These are phyloP conservation scores for Deilephila porcellus DNA, from an alignment of 2,888 invertebrate genomes.

Conservation along the genomic window DNA sequence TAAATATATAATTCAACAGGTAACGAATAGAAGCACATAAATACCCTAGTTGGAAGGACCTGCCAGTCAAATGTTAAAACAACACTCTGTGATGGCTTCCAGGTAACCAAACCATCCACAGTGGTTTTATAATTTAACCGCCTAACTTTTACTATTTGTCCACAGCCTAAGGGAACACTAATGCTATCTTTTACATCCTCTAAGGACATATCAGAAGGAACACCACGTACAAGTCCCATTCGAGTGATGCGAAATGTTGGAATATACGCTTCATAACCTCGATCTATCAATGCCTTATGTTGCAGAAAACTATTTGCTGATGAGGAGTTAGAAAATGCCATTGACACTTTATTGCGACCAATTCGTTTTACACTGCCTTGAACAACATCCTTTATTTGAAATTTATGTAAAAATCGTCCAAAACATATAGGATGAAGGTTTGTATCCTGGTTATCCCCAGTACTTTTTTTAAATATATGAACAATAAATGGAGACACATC, in stretches of 20 bases:
- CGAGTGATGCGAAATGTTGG: constrained; percentile 28
- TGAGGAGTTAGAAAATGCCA: no score
- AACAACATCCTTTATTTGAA: no score
- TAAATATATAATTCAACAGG: constrained; percentile 24
- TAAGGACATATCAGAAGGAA: constrained; percentile 21
- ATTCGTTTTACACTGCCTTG: no score
- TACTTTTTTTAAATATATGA: no score
- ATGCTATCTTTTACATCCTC: constrained; percentile 24
- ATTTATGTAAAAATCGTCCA: no score
- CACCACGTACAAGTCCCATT: constrained; percentile 24
- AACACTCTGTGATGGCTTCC: constrained; percentile 26
- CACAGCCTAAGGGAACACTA: constrained; percentile 26
- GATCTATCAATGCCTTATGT: no score
- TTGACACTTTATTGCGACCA: no score
- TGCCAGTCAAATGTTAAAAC: neutral
- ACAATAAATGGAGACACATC: no score
- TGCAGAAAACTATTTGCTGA: no score
- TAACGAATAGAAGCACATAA: neutral
- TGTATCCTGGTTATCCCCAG: no score
- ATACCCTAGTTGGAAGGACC: neutral
- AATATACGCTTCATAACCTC: constrained; percentile 26
- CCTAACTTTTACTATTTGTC: neutral
- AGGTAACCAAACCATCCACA: constrained; percentile 5
- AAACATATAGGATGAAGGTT: no score
- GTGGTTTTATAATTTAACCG: neutral